Base-by-base conservation (phyloP, 2,797 vertebrate genomes). In the Heterohyrax brucei region DNA sequence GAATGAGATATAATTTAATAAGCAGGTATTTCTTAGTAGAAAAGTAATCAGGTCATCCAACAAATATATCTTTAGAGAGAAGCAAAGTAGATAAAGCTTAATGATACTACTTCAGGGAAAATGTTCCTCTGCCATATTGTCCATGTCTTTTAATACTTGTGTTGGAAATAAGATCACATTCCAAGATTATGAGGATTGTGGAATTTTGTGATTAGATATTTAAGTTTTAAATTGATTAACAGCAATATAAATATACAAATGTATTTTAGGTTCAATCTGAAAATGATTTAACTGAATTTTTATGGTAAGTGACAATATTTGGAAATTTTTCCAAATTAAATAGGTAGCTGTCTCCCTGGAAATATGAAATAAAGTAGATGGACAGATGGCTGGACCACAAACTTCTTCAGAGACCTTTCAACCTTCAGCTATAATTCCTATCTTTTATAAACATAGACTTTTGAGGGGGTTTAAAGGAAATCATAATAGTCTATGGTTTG, bases 1-100 rank as follows among this genome's bases (percentile, higher is more conserved):
- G 76, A 93, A 93, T 93, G 50, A 95, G 84, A 87, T 87, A 86
- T 78, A 97, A 96, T 96, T 96, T 95, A 95, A 95, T 97, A 95
- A 96, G 53, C 81, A 83, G 73, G 5, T 87, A 94, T 95, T 95
- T 93, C 75, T 95, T 96, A 76, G 93, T 94, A 80, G 81, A 97
- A 97, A 94, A 93, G 85, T 82, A 96, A 95, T 95, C 87, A 94
- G 91, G 24, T 81, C 70, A 73, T 95, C 53, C 91, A 94, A 84
- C 66, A 94, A 96, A 96, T 95, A 24, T 83, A 76, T 82, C 87
- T 80, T 91, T 92, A 95, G 30, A 85, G 48, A 95, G 77, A 85
- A 80, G 59, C 68, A 72, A 56, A 94, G 79, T 59, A 89, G 89
- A 91, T 90, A 97, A 97, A 84, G 56, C 48, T 87, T 92, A 73